Conservation (phyloP, 1,140 invertebrate species). For the Lithobius niger region DNA sequence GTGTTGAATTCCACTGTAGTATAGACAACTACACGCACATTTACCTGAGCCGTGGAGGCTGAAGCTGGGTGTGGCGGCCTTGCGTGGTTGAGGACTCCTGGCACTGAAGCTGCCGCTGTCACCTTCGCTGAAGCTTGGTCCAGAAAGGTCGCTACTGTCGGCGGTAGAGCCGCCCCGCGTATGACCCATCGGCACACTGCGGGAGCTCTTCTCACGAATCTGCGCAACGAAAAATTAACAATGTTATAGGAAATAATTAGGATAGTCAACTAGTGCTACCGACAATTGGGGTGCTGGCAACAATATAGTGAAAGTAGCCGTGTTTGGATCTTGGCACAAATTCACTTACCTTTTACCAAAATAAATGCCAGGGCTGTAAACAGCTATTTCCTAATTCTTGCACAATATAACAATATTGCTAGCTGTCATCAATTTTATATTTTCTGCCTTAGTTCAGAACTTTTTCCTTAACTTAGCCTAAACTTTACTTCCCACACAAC, state of each 20-base stretch:
- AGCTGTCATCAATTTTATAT: no score
- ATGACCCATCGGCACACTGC: constrained; percentile 67
- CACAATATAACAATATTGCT: no score
- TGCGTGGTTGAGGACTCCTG: constrained; percentile 19
- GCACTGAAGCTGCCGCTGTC: constrained; percentile 22
- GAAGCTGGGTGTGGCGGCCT: constrained; percentile 24
- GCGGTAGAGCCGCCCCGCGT: constrained; percentile 49
- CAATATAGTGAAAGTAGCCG: no score
- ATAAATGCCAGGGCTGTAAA: no score
- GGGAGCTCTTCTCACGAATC: constrained; percentile 74
- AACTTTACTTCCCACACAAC: no score
- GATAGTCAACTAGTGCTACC: no score
- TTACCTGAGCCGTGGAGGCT: constrained; percentile 19
- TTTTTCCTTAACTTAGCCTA: no score
- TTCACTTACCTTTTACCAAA: no score
- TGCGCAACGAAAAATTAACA: constrained; percentile 30
- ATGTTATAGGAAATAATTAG: constrained; percentile 8
- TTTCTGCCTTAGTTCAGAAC: no score
- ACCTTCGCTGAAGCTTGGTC: constrained; percentile 21
- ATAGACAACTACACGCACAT: not conserved
- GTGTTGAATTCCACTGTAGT: not conserved
- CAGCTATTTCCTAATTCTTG: no score
- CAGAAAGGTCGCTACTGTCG: constrained; percentile 27
- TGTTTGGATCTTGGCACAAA: no score
- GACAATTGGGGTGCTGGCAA: no score